Base-by-base conservation (phyloP, 2,797 vertebrate genomes). In the Phoxinus dragarum region DNA sequence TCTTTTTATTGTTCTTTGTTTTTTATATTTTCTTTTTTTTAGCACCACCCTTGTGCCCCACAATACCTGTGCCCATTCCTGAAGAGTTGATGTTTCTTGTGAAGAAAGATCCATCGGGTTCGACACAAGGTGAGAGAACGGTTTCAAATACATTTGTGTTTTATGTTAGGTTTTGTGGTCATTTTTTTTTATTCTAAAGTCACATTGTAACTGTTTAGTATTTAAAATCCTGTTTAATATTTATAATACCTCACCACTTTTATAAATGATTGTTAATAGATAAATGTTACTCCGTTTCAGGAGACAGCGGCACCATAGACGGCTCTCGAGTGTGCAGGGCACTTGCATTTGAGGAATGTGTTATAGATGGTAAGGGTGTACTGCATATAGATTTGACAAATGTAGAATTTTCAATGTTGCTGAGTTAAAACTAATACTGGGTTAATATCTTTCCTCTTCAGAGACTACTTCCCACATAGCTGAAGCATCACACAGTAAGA, bases 71-170 rank as follows among this genome's bases (percentile, higher is more conserved):
- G 23, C 16, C 76, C 49, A 27, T 61, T 85, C 83, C 67, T 40
- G 52, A 52, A 72, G n/a, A 84, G 82, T 40, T 84, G 83, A 76
- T 52, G 42, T 67, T 77, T 75, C 61, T 84, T n/a, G 82, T 68
- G 11, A 44, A 44, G 6, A 49, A 84, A 61, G 42, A 84, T 61
- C 66, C 83, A 71, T 9, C 10, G 6, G 11, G 23, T 44, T 44
- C 4, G 10, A 6, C 10, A 12, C 23, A 14, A 85, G 5, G 75
- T 71, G 36, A 84, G 47, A 52, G 82, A 68, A 49, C 67, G 1
- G 11, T 44, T 44, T 44, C 82, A 75, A 67, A 31, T 56, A 19
- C 74, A 84, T 74, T 74, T 77, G 66, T 84, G 82, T 69, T 19
- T 78, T 40, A 69, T 69, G 23, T 10, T 44, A 44, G 42, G 42